These are phyloP conservation scores for Helicoverpa armigera DNA, from an alignment of 1,140 invertebrate genomes.

Conservation along the genomic window DNA sequence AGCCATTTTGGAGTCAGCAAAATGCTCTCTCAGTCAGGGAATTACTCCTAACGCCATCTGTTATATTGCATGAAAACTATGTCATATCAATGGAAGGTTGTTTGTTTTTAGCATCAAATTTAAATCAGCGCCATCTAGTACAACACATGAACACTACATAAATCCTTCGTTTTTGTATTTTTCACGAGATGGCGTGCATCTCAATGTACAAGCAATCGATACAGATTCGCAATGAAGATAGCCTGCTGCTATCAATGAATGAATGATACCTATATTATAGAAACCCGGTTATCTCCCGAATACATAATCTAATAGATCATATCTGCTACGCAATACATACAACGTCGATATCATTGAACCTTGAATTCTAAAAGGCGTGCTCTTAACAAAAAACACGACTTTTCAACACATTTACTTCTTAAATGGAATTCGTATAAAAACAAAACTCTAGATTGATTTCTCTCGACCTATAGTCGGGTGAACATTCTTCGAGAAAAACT, in stretches of 20 bases:
- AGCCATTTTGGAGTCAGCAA: no score
- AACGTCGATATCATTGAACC: conserved; percentile 26
- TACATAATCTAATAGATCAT: conserved; percentile 43
- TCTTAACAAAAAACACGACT: conserved; percentile 10
- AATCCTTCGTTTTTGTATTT: no score
- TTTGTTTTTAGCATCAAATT: no score
- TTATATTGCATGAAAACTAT: no score
- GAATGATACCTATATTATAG: conserved; percentile 38
- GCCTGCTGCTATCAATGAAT: conserved; percentile 18
- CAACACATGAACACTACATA: no score
- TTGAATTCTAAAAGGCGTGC: conserved; percentile 17
- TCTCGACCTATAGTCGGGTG: neutral
- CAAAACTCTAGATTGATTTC: neutral
- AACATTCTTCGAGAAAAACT: conserved; percentile 15
- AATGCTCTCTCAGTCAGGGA: no score
- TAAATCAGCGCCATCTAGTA: no score
- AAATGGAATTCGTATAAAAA: neutral
- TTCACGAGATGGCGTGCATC: conserved; percentile 25
- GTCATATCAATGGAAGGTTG: no score
- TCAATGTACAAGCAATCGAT: conserved; percentile 19
- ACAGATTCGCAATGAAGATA: conserved; percentile 21
- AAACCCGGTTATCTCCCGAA: conserved; percentile 33
- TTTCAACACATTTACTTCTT: conserved; percentile 15
- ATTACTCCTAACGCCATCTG: no score
- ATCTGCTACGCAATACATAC: conserved; percentile 34